These are phyloP conservation scores for Reinhardtius hippoglossoides DNA, from an alignment of 2,113 vertebrate species.

Conservation along the genomic window DNA sequence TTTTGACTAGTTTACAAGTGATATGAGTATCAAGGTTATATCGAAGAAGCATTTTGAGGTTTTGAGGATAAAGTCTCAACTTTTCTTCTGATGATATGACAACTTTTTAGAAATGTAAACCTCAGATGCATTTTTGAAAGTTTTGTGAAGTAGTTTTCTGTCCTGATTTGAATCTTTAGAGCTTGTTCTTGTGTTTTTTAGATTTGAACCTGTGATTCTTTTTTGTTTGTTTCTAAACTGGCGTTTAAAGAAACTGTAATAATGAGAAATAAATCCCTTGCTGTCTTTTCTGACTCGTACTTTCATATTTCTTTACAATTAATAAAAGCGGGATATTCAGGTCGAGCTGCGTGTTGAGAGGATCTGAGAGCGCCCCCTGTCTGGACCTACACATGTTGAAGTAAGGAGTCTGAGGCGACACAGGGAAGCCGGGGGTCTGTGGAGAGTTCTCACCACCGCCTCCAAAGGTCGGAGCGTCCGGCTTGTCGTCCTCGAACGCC, in stretches of 20 bases:
- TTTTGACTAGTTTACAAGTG: too few relatives aligned
- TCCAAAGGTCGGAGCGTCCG: constrained; percentile 82
- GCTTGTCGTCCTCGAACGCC: constrained; percentile 89
- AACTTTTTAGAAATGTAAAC: too few relatives aligned
- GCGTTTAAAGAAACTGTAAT: too few relatives aligned
- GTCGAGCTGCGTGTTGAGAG: neutral
- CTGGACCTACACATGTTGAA: constrained; percentile 81
- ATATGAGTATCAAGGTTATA: too few relatives aligned
- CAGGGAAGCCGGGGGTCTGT: constrained; percentile 77
- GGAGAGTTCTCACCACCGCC: constrained; percentile 87
- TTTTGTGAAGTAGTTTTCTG: too few relatives aligned
- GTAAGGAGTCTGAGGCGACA: constrained; percentile 82
- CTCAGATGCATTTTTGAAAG: too few relatives aligned
- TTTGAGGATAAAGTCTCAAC: too few relatives aligned
- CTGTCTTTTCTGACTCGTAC: neutral
- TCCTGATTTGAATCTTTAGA: neutral
- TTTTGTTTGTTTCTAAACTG: neutral
- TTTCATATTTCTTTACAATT: neutral
- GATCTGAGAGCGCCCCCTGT: constrained; percentile 24
- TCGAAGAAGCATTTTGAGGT: too few relatives aligned
- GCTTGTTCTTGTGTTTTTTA: neutral
- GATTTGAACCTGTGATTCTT: too few relatives aligned
- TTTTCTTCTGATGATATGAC: too few relatives aligned
- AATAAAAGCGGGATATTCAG: neutral
- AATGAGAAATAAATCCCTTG: too few relatives aligned